These are phyloP conservation scores for Drosophila biarmipes DNA, from an alignment of 1,140 invertebrate species.

Conservation along the genomic window DNA sequence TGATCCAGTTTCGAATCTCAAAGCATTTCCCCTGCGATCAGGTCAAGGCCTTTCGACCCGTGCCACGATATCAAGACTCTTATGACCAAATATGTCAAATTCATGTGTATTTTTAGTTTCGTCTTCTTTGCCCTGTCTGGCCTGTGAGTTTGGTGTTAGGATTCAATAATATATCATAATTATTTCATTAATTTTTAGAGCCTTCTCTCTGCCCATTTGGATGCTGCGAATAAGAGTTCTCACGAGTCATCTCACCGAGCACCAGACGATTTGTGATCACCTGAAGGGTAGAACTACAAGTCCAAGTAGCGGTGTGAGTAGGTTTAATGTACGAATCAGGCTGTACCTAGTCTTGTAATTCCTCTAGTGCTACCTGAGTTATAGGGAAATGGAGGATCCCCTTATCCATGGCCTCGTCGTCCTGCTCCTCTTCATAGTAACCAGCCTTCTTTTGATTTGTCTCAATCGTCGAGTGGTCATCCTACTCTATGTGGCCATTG, in stretches of 20 bases:
- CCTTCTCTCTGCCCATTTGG: constrained; percentile 38
- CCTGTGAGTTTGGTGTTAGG: background rate
- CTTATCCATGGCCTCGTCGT: constrained; percentile 16
- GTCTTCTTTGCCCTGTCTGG: background rate
- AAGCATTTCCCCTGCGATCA: background rate
- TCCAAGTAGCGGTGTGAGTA: background rate
- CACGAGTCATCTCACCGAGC: accelerated
- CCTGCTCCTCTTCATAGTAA: constrained; percentile 12
- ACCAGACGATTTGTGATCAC: constrained; percentile 19
- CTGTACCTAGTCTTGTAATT: background rate
- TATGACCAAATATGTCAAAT: background rate
- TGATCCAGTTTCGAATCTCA: background rate
- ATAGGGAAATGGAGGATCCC: background rate
- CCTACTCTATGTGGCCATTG: background rate
- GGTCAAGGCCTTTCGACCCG: too few relatives aligned
- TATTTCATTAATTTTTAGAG: constrained; percentile 9
- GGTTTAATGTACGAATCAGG: background rate
- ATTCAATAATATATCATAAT: too few relatives aligned
- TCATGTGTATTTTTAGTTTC: background rate
- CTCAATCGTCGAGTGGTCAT: constrained; percentile 27
- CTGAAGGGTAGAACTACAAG: background rate
- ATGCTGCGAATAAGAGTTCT: constrained; percentile 32
- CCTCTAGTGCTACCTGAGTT: constrained; percentile 11
- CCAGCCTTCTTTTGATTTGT: constrained; percentile 29
- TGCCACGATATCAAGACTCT: background rate